A percentile compares a stretch with the other conserved stretches of the same genome.
Evolutionary conservation across 2,797 vertebrate species (phyloP).

Genomic region (Heteromormyrus szaboi): DNA sequence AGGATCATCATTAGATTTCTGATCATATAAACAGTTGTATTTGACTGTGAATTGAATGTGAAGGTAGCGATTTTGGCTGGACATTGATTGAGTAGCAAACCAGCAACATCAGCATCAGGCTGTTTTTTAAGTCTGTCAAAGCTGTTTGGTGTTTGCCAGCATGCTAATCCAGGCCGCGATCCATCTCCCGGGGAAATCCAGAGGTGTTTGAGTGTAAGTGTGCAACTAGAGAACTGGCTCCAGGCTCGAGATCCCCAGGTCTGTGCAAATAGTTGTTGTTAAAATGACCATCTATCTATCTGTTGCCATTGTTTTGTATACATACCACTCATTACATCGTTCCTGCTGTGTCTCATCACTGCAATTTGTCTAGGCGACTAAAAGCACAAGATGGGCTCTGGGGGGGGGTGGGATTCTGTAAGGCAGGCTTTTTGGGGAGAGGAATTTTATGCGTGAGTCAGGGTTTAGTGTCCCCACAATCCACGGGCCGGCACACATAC

Average conservation of each 20-base stretch:
- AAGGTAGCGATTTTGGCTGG: background rate
- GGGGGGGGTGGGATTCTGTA: constrained; percentile 27
- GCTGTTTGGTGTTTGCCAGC: background rate
- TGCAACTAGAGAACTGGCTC: background rate
- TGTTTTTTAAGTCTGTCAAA: background rate
- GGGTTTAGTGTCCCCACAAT: constrained; percentile 39
- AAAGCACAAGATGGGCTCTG: constrained; percentile 7
- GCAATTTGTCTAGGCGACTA: background rate
- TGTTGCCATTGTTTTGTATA: background rate
- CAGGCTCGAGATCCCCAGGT: background rate
- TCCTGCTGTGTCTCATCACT: constrained; percentile 6
- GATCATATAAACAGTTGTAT: background rate
- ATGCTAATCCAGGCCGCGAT: background rate
- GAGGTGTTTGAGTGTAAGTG: background rate
- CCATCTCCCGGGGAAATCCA: background rate
- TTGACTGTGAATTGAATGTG: background rate
- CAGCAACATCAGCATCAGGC: background rate
- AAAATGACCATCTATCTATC: constrained; percentile 4
- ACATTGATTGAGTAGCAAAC: background rate
- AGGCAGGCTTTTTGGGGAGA: constrained; percentile 39
- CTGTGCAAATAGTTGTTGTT: background rate
- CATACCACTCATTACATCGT: constrained; percentile 3
- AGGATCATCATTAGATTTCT: background rate
- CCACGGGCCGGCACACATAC: constrained; percentile 52
- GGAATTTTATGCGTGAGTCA: constrained; percentile 43